Evolutionary conservation across 2,888 invertebrate species (phyloP), one percentile per base, ranked within the genome.

Genomic region (Drosophila demipolita): DNA sequence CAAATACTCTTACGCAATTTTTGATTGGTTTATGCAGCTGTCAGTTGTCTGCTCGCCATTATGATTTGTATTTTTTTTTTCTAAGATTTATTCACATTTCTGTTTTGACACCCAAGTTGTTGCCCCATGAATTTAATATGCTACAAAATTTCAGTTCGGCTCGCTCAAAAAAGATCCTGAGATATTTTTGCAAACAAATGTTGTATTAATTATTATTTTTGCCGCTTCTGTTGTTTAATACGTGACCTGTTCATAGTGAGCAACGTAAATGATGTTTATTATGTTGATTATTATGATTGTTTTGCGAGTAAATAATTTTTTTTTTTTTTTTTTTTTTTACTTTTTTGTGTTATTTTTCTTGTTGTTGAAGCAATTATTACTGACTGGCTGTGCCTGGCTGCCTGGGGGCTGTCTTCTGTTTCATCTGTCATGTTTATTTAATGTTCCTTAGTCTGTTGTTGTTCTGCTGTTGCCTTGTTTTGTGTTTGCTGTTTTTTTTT

Each of bases 401-500:
- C 29, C 32, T 50, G 26, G 9, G 17, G 32, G 35, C 62, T 69
- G 73, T 73, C 49, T 59, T 61, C 45, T 55, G 49, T 63, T 75
- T 62, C 68, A 75, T 64, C 80, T 74, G 83, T 83, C 70, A 72
- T 77, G 70, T 73, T 84, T 82, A 81, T 86, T 83, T 85, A 68
- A 70, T 78, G 66, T 70, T 38, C 64, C 66, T 63, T 32, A n/a
- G 17, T 11, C 36, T 55, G 40, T 29, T 54, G 23, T 50, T 58
- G 55, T 62, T 55, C 20, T 72, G 40, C 36, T 65, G 20, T 26
- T 60, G 57, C 32, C 29, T 42, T 38, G 52, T 53, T 45, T 50
- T 45, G 42, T 54, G 40, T 52, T 42, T 64, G 23, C 59, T 52
- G 32, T 67, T 49, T 0, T n/a, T 54, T 32, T 29, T 64, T 61